Evolutionary conservation across 1,140 invertebrate species (phyloP).

Genomic region (Rhopalosiphum maidis): DNA sequence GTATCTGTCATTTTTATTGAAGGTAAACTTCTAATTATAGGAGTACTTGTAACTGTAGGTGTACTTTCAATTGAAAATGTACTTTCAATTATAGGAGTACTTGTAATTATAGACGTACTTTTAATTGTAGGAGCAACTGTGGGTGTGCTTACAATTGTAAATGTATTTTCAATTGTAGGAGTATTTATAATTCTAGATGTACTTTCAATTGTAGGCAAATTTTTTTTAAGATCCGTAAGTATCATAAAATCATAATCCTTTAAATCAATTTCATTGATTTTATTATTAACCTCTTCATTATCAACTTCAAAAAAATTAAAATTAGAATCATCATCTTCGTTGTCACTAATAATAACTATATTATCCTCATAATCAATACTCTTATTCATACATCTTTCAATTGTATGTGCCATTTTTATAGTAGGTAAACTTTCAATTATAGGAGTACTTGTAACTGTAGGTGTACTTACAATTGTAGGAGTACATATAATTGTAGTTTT

Average conservation of each 20-base stretch:
- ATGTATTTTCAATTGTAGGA: no score
- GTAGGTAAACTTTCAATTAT: background rate
- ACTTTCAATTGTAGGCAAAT: no score
- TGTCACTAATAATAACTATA: background rate
- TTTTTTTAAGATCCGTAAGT: background rate
- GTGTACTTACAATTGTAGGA: no score
- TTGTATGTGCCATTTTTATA: background rate
- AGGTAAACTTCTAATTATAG: background rate
- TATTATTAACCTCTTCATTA: background rate
- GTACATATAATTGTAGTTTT: no score
- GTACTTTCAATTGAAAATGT: no score
- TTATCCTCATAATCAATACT: background rate
- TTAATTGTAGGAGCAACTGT: no score
- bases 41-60: no score
- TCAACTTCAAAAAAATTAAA: background rate
- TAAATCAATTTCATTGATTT: background rate
- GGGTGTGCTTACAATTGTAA: no score
- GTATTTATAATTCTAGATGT: no score
- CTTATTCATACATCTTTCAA: background rate
- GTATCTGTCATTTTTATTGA: background rate
- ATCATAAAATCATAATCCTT: background rate
- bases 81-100: no score
- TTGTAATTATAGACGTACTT: no score
- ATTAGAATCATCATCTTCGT: background rate
- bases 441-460: background rate